Percentiles rank a stretch among this genome's conserved stretches.
phyloP scores from a whole-genome alignment of 2,888 invertebrate genomes.

The Epistrophe eligans region DNA sequence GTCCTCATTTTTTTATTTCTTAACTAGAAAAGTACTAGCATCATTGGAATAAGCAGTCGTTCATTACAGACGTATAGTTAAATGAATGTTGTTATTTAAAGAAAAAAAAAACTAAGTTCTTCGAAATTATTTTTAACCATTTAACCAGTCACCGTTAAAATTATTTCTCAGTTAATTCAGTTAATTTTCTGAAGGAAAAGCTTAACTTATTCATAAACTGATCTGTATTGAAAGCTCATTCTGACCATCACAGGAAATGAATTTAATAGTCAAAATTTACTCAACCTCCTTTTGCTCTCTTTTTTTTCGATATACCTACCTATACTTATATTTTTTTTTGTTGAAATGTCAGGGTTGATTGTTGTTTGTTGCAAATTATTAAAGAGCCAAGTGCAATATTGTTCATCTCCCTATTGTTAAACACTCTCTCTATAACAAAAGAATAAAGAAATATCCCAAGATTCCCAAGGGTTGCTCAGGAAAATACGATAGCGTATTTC shows the following conservation, averaged over 20 bases:
- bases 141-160: too few species aligned
- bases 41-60: neutral
- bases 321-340: neutral
- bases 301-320: neutral
- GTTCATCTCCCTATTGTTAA: slow-evolving; percentile 13
- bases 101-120: neutral
- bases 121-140: too few species aligned
- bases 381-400: slow-evolving; percentile 24
- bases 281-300: neutral
- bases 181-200: neutral
- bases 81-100: neutral
- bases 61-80: neutral
- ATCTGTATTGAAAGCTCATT: neutral
- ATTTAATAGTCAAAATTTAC: neutral
- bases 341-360: slow-evolving; percentile 20
- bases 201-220: neutral
- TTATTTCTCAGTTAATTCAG: too few species aligned
- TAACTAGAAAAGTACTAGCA: neutral
- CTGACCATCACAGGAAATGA: neutral
- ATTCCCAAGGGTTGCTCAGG: slow-evolving; percentile 8
- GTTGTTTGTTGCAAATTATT: slow-evolving; percentile 16
- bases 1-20: neutral
- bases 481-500: slow-evolving; percentile 43
- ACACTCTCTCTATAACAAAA: slow-evolving; percentile 14
- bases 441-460: slow-evolving; percentile 23